A percentile compares a stretch with the other conserved stretches of the same genome.
These are phyloP conservation scores for Drosophila neocordata DNA, from an alignment of 1,140 invertebrate genomes.

Conservation along the genomic window DNA sequence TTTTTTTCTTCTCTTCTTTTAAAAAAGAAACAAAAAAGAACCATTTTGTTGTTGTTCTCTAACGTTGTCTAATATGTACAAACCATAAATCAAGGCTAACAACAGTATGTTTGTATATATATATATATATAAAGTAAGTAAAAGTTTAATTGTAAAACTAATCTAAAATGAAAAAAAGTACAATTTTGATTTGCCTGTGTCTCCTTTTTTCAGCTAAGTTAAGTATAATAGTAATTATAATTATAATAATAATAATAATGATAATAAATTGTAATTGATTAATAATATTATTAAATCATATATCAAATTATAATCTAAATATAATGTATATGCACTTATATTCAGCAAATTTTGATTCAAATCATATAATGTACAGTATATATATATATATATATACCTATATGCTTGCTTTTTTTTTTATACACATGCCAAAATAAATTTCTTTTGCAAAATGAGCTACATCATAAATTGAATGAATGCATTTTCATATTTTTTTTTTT, in stretches of 20 bases:
- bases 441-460: conserved; percentile 18
- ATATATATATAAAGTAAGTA: conserved; percentile 33
- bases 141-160: conserved; percentile 32
- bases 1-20: background rate
- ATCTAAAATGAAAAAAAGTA: conserved; percentile 39
- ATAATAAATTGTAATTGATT: conserved; percentile 24
- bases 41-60: conserved; percentile 32
- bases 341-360: conserved; percentile 80
- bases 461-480: conserved; percentile 3
- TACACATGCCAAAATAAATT: conserved; percentile 61
- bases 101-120: conserved; percentile 49
- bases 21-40: conserved; percentile 30
- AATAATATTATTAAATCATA: conserved; percentile 28
- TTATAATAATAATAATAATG: conserved; percentile 13
- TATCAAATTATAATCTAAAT: conserved; percentile 57
- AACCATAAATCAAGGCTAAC: conserved; percentile 79
- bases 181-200: conserved; percentile 71
- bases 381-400: conserved; percentile 57
- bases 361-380: conserved; percentile 61
- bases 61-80: conserved; percentile 77
- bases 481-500: conserved; percentile 39
- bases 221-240: background rate
- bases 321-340: conserved; percentile 70
- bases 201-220: background rate
- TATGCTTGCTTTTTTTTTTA: conserved; percentile 50